Evolutionary conservation across 2,888 invertebrate genomes (phyloP), one percentile per base, ranked within the genome.

Genomic region (Ypsolopha scabrella): DNA sequence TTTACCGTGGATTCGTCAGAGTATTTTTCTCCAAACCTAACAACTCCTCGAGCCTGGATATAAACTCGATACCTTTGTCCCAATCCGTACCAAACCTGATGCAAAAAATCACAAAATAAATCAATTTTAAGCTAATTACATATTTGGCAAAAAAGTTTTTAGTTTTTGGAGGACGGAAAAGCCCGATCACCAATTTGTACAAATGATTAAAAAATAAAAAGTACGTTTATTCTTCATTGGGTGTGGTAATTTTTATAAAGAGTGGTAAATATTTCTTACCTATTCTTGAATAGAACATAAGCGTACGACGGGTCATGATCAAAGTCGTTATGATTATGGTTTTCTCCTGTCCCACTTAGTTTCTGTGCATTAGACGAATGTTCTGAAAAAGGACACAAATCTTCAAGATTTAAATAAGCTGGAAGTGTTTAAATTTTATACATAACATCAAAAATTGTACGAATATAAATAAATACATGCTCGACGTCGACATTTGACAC

Each of bases 291-390:
- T 59, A 89, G 87, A 54, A 96, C 91, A 72, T 93, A 94, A 2
- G 94, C 92, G 67, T 92, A 93, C 59, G 93, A 92, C 14, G 92
- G 90, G 65, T 95, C 94, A 46, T 93, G 91, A 55, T 88, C 87
- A 65, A 87, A 90, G 57, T 88, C 87, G 60, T 87, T 88, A 66
- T 90, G 90, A 63, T 88, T 68, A 50, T 77, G 76, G 41, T 66
- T 70, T 48, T 59, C 65, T 51, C 14, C 62, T 41, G 50, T 52
- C n/a, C 13, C 62, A 51, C 64, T 68, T 34, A 60, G 63, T 8
- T 61, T 72, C 52, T 75, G 72, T 46, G 64, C 62, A 46, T 63
- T 64, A n/a, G 67, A 54, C 1, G 60, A 76, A 47, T 72, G 70
- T 53, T 69, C 83, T 83, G 67, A 50, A 55, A 55, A 24, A 43